Percentiles rank a stretch among this genome's conserved stretches.
phyloP scores from a whole-genome alignment of 2,113 vertebrate genomes.

The Paralichthys olivaceus region DNA sequence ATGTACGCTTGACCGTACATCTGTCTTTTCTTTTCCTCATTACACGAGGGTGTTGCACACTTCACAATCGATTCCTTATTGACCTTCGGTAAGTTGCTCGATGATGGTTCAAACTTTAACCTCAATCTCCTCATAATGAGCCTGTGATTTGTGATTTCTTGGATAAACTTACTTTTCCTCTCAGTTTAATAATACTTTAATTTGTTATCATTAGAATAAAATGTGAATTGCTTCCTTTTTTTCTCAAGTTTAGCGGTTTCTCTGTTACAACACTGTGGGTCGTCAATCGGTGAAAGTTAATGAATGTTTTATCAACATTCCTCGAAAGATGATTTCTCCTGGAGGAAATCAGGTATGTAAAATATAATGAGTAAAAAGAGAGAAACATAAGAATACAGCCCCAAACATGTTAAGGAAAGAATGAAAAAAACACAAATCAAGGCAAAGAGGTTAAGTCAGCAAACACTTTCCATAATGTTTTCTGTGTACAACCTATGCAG shows the following conservation, averaged over 20 bases:
- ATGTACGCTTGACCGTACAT: neutral
- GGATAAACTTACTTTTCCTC: neutral
- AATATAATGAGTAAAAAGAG: no score
- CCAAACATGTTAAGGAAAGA: no score
- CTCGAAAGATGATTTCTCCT: no score
- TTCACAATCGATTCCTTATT: constrained; percentile 10
- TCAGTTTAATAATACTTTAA: neutral
- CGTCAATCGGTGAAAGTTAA: no score
- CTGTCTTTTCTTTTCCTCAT: constrained; percentile 39
- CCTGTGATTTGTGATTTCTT: neutral
- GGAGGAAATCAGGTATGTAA: no score
- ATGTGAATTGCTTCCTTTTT: neutral
- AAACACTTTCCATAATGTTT: no score
- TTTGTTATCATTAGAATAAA: neutral
- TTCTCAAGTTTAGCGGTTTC: constrained; percentile 15
- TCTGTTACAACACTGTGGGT: neutral
- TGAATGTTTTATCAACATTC: no score
- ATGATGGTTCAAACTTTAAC: neutral
- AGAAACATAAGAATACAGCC: no score
- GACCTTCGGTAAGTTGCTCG: neutral
- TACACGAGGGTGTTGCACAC: neutral
- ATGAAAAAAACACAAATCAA: no score
- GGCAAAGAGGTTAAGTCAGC: no score
- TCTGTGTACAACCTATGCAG: no score
- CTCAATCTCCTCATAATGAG: neutral